Base-by-base conservation (phyloP, 2,113 vertebrate genomes). In the Cinclus mexicanus region DNA sequence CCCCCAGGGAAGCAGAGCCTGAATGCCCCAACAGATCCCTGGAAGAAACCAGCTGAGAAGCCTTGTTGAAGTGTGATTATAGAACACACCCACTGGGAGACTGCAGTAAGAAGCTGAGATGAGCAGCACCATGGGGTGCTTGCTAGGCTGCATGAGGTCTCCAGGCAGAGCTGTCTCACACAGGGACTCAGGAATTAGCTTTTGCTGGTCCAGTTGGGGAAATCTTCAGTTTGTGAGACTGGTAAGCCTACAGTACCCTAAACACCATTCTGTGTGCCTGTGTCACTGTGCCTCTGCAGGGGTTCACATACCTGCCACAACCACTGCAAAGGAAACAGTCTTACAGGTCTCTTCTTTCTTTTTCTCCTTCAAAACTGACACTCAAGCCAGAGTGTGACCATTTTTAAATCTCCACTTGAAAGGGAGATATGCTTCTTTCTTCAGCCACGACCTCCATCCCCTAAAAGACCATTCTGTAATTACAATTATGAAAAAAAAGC, bases 171-270 rank as follows among this genome's bases (percentile, higher is more conserved):
- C 53, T 83, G 29, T 55, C 47, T 84, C 52, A 47, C 24, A 25
- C 1, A 0, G 28, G 17, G 53, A 41, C 18, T 39, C 17, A 3
- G 75, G 35, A 69, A 49, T 72, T 22, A 28, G 31, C 26, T 57
- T 86, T 67, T 89, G 37, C 46, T 63, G 47, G 6, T 75, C 49
- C 44, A 25, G 22, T 37, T 79, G 44, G 57, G 76, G 53, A 64
- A 50, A 46, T 76, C 53, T 91, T 94, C 39, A 24, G 41, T 79
- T 94, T 49, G 31, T 61, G 49, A 4, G 7, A 64, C 57, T 82
- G 56, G 13, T 50, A 44, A 0, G 0, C 31, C 22, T 17, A 12
- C 7, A 70, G 41, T 29, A 28, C 35, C 69, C 72, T 33, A 44
- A 71, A 70, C 49, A 49, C 28, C 4, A 7, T 26, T 52, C 33